Evolutionary conservation across 2,888 invertebrate genomes (phyloP).

Genomic region (Tetragnatha montana): DNA sequence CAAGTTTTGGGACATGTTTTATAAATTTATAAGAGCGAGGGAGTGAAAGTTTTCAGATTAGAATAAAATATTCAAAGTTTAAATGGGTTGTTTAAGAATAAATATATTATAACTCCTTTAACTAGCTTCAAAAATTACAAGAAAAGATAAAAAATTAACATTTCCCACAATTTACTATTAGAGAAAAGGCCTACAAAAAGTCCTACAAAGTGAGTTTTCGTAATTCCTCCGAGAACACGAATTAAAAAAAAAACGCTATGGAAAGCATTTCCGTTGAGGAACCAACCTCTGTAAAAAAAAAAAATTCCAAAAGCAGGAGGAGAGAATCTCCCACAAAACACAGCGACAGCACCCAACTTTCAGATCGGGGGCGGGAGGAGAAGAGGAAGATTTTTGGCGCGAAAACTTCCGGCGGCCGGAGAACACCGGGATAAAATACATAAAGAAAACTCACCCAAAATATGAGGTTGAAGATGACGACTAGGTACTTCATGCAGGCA

Average conservation of each 20-base stretch:
- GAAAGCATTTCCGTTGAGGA: not conserved
- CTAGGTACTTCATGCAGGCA: constrained; percentile 76
- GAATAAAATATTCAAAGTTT: too few species aligned
- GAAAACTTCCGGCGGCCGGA: constrained; percentile 2
- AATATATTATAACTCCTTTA: too few species aligned
- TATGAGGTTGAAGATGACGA: constrained; percentile 84
- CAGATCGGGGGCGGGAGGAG: not conserved
- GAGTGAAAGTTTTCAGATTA: too few species aligned
- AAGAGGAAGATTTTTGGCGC: constrained; percentile 37
- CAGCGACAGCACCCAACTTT: not conserved
- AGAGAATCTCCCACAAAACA: constrained; percentile 2
- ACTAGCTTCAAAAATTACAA: too few species aligned
- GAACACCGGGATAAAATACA: not conserved
- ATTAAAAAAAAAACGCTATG: not conserved
- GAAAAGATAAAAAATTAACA: too few species aligned
- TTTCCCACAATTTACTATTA: too few species aligned
- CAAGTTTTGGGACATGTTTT: too few species aligned
- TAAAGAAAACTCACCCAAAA: constrained; percentile 82
- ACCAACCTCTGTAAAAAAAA: not conserved
- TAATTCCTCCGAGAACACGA: not conserved
- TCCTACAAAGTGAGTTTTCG: not conserved
- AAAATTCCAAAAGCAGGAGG: constrained; percentile 15
- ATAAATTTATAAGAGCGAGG: too few species aligned
- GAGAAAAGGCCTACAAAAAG: too few species aligned
- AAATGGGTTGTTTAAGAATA: too few species aligned